Base-by-base conservation (phyloP, 2,888 invertebrate species). In the Heliconius hortense region DNA sequence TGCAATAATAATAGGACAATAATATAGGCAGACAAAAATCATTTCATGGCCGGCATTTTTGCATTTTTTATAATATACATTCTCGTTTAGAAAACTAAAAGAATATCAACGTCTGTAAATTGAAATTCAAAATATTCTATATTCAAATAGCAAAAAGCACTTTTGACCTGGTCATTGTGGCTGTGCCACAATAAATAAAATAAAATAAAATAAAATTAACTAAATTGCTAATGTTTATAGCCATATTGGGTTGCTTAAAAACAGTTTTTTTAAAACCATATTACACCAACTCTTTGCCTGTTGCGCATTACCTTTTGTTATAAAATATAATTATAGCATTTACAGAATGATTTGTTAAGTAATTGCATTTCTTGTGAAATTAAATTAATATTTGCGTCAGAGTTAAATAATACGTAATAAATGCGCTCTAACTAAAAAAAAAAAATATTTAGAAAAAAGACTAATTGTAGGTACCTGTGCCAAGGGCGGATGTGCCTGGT, bases 401-500 rank as follows among this genome's bases (percentile, higher is more conserved):
- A 3, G 56, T n/a, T n/a, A 56, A 56, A 56, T 21, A 56, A n/a
- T 56, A 56, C 11, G 56, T 21, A n/a, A 56, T n/a, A 56, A 21
- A n/a, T n/a, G n/a, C n/a, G 21, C n/a, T n/a, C 11, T 56, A 21
- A 31, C 4, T 31, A 35, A 35, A 35, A 35, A 35, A 35, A 35
- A 0, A 10, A 35, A 35, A 35, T 35, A 31, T 28, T 28, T 31
- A 10, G 10, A 10, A 35, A 35, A 35, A 35, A 0, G 10, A 10
- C 35, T 8, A 60, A 5, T 3, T n/a, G 21, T 15, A 35, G 43
- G 72, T 90, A 94, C 94, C 93, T 94, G 94, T 82, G 91, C 90
- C 79, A 94, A 88, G 85, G 94, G 93, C 88, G 93, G 92, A 87
- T 94, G 94, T 85, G 94, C 93, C 89, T 93, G 94, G 83, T 94